Base-by-base conservation (phyloP, 2,113 vertebrate genomes). In the Otus sunia region DNA sequence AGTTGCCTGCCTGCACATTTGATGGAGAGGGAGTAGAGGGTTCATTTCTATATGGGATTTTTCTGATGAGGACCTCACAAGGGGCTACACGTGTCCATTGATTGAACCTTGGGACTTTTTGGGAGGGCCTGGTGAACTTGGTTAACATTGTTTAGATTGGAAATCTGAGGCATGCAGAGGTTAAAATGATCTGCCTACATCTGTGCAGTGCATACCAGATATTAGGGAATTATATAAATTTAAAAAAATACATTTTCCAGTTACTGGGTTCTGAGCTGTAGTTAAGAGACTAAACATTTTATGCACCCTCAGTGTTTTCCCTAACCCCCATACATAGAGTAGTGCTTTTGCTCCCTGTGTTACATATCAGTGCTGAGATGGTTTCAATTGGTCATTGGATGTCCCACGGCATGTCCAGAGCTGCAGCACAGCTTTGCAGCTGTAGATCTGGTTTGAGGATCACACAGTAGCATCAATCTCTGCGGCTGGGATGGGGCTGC, bases 331-430 rank as follows among this genome's bases (percentile, higher is more conserved):
- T 27, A 7, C 7, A 2, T 15, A 8, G 18, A 72, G 60, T 3
- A 27, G 55, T 71, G 3, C 1, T 32, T 75, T 63, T 15, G 8
- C 11, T 85, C 73, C 60, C 52, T 10, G 34, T 30, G 63, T 23
- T 41, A 2, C 0, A 0, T 9, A 0, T 25, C 3, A 6, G 43
- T 37, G 39, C 80, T 11, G 76, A 26, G 69, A 14, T 32, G 69
- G 26, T 47, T 60, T 63, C 47, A 3, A 2, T 2, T 12, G 73
- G 64, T 50, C 64, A 0, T 11, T 50, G 43, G 29, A 0, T 0
- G 1, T 19, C 53, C 71, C 25, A 23, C 36, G 13, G 21, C 0
- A 2, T 36, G 49, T 67, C 47, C 76, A 30, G 77, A 83, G 81
- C 78, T 50, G 58, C 71, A 11, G 59, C 3, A 12, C 77, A 52